phyloP scores from a whole-genome alignment of 2,113 vertebrate genomes.

The Cyphomyrus discorhynchus region DNA sequence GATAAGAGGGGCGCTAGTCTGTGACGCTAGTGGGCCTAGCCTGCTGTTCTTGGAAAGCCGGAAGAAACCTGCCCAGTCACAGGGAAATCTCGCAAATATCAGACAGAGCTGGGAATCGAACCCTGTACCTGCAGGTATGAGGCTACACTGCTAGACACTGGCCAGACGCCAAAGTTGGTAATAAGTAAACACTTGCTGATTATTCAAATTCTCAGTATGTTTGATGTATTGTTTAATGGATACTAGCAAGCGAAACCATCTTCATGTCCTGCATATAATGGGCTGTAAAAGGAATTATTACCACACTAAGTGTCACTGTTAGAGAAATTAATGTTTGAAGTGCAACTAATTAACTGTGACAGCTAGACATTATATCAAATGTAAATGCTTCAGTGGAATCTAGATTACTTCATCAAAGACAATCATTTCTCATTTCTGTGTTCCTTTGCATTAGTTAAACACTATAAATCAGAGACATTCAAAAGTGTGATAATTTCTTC shows the following conservation, averaged over 20 bases:
- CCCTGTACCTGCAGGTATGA: not conserved
- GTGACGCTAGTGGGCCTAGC: not conserved
- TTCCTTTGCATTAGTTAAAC: conserved; percentile 3
- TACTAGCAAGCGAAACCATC: not conserved
- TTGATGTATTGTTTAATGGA: not conserved
- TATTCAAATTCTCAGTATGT: not conserved
- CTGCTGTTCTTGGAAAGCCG: not conserved
- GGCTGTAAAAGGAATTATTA: not conserved
- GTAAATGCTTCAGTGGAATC: not conserved
- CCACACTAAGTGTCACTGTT: not conserved
- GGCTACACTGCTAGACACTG: not conserved
- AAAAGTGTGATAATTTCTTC: conserved; percentile 5
- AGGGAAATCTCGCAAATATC: not conserved
- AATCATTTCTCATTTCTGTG: not conserved
- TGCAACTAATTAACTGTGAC: not conserved
- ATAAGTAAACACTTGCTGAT: not conserved
- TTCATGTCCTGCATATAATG: not conserved
- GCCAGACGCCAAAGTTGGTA: not conserved
- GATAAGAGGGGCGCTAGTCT: not conserved
- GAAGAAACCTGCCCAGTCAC: not conserved
- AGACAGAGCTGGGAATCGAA: not conserved
- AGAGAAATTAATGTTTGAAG: conserved; percentile 15
- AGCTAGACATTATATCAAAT: not conserved
- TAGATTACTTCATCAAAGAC: conserved; percentile 10
- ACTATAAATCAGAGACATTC: conserved; percentile 2